Base-by-base conservation (phyloP, 2,888 invertebrate species). In the Ethmia dodecea region DNA sequence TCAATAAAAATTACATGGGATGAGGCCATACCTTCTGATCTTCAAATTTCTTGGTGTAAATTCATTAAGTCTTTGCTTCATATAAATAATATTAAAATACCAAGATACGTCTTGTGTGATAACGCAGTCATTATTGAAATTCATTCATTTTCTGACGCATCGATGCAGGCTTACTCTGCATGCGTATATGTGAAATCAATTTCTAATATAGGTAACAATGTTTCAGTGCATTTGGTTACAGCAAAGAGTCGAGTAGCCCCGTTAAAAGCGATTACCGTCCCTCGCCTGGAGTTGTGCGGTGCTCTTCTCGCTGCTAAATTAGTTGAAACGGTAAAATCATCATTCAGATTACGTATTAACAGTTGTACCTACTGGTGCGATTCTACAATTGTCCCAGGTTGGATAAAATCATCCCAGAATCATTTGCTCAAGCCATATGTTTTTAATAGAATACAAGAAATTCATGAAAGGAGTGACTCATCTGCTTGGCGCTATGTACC, bases 361-460 rank as follows among this genome's bases (percentile, higher is more conserved):
- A 13, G 6, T 9, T 18, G 13, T 2, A 13, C 9, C n/a, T 29
- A 15, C 10, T 45, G 45, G 45, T 24, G 33, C 3, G 42, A 45
- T 12, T 42, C 40, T 6, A 34, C 36, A 5, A 31, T 41, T 3
- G 38, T 41, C 1, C 26, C 38, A 8, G 15, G 37, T 11, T 43
- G 38, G 42, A 27, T 43, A 6, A 31, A 12, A 16, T 11, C 28
- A 8, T 3, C 31, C 1, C 29, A 28, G 3, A 30, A 11, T 9
- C 27, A 26, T 10, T 28, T 44, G 2, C n/a, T n/a, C n/a, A 43
- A 45, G 25, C 28, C 31, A 1, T 48, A 40, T 30, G 48, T 43
- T 2, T 10, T 12, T 3, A 40, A 43, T 13, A 20, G 40, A 24
- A 34, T 45, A 1, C 28, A 12, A 9, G 37, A 37, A 13, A 40